Evolutionary conservation across 2,888 invertebrate species (phyloP), one percentile per base, ranked within the genome.

Genomic region (Spisula solida): DNA sequence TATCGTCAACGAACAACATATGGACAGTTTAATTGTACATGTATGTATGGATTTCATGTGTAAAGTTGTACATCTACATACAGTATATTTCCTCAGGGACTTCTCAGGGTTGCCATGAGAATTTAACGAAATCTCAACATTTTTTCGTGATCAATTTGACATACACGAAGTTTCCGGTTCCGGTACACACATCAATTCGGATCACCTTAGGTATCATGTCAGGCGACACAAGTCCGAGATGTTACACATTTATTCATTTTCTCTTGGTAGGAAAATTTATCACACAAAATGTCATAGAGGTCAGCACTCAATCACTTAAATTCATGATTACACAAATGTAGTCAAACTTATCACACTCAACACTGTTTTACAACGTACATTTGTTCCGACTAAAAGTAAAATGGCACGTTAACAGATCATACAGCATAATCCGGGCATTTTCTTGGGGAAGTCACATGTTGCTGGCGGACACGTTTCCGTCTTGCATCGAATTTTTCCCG

Each of bases 401-500:
- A 41, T 48, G 48, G 48, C 48, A 41, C 66, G 88, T 92, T 90
- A 93, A 86, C 95, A 95, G 12, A 90, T 81, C 81, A 93, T 93
- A 88, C 95, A 95, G 87, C 95, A 95, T 75, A 91, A 56, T 18
- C 93, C 94, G 16, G 90, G 92, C 85, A 93, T 87, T 82, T 92
- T 93, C 88, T 92, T 92, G 20, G 94, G 95, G 47, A 82, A 86
- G 16, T 87, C 82, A 89, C 94, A 95, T 55, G 75, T 88, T 10
- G 90, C 84, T 25, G 88, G 70, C 14, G 94, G 93, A 92, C 95
- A 95, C 2, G 88, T 56, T 55, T 90, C 48, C 41, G 89, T 92
- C 41, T 91, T 88, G 86, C 95, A 95, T 70, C 93, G 93, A 41
- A 94, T 87, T 86, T 94, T 92, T 51, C 94, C 94, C 88, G 92